These are phyloP conservation scores for Acrocephalus arundinaceus DNA, from an alignment of 2,113 vertebrate genomes.

Conservation along the genomic window DNA sequence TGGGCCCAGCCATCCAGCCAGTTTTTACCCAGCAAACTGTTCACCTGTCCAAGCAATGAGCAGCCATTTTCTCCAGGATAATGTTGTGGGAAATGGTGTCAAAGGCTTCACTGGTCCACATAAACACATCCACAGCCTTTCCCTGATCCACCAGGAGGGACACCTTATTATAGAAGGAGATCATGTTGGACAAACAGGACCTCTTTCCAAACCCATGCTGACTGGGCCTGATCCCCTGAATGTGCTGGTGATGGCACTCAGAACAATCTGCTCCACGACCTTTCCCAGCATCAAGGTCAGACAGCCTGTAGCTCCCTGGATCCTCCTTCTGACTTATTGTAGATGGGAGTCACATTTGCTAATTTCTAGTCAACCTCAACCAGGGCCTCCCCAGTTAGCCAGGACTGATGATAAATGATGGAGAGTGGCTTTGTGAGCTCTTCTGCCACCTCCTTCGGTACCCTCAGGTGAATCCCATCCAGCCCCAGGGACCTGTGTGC, in stretches of 20 bases:
- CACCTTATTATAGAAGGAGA: not conserved
- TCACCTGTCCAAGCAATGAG: not conserved
- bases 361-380: not conserved
- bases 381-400: not conserved
- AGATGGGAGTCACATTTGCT: not conserved
- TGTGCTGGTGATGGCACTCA: not conserved
- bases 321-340: not conserved
- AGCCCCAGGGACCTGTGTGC: not conserved
- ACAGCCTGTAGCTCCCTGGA: not conserved
- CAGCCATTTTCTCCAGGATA: not conserved
- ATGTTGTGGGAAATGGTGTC: not conserved
- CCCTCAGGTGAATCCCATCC: not conserved
- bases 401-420: not conserved
- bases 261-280: not conserved
- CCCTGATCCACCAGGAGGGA: not conserved
- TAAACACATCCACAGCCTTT: not conserved
- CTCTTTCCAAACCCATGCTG: not conserved
- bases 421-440: not conserved
- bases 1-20: not conserved
- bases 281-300: not conserved
- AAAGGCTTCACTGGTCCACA: not conserved
- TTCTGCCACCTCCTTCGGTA: not conserved
- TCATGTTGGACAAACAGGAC: not conserved
- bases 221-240: not conserved
- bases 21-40: not conserved